Conservation (phyloP, 2,113 vertebrate species). For the Calidris pugnax region DNA sequence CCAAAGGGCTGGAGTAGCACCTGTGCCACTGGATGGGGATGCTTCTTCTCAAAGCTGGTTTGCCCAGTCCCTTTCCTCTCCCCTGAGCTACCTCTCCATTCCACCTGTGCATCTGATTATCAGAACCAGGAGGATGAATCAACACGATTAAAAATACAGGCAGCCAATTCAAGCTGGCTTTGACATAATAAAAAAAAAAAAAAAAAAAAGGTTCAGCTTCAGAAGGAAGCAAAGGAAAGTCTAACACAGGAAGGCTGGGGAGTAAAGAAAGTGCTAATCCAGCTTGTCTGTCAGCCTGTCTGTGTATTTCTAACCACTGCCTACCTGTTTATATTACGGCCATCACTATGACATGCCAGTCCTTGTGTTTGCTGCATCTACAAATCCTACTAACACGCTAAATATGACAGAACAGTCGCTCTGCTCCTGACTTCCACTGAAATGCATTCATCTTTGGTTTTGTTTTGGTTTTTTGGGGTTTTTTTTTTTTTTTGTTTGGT, state of each 20-base stretch:
- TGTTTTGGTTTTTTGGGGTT: too few species aligned
- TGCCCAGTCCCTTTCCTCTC: not conserved
- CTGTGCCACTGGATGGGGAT: not conserved
- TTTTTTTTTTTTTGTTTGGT: too few species aligned
- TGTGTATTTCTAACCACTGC: not conserved
- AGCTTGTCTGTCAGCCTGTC: not conserved
- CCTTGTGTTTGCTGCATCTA: not conserved
- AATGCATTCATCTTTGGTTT: not conserved
- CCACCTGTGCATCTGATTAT: not conserved
- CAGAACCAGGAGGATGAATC: not conserved
- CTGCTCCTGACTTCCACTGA: not conserved
- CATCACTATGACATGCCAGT: not conserved
- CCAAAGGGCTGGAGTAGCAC: not conserved
- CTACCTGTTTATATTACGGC: not conserved
- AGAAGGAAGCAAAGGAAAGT: not conserved
- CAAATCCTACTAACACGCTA: not conserved
- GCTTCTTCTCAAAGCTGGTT: not conserved
- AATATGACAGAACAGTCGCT: not conserved
- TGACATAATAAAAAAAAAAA: not conserved
- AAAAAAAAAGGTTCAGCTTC: not conserved
- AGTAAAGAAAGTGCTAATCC: not conserved
- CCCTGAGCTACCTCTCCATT: not conserved
- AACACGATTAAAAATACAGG: not conserved
- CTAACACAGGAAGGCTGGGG: not conserved
- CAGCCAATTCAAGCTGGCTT: not conserved